These are phyloP conservation scores for Takifugu ocellatus DNA, from an alignment of 2,797 vertebrate genomes.

Conservation along the genomic window DNA sequence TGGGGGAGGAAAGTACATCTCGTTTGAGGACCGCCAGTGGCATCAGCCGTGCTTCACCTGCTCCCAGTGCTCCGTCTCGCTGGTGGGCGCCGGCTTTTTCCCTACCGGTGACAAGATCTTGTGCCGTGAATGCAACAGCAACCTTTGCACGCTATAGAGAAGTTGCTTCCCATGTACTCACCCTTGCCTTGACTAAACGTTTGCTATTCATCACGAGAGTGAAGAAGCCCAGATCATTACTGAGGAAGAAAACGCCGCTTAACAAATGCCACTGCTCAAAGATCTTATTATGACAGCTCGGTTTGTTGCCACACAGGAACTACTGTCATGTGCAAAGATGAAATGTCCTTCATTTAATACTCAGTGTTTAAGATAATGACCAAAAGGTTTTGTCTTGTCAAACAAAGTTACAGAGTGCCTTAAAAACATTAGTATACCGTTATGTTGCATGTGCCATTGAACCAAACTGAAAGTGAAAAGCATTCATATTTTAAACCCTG, in stretches of 20 bases:
- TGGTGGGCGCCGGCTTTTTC: constrained; percentile 96
- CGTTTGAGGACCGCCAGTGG: constrained; percentile 98
- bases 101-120: constrained; percentile 90
- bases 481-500: constrained; percentile 29
- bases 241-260: constrained; percentile 42
- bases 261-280: constrained; percentile 47
- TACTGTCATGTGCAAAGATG: background rate
- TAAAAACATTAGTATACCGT: constrained; percentile 23
- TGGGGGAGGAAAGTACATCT: constrained; percentile 98
- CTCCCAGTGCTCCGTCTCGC: constrained; percentile 89
- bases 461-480: constrained; percentile 38
- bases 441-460: constrained; percentile 25
- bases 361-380: constrained; percentile 26
- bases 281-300: constrained; percentile 36
- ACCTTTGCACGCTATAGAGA: constrained; percentile 73
- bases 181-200: constrained; percentile 6
- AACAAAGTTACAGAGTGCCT: constrained; percentile 46
- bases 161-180: background rate
- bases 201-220: constrained; percentile 22
- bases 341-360: constrained; percentile 32
- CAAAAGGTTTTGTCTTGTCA: constrained; percentile 22
- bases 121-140: constrained; percentile 90
- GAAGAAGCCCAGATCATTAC: constrained; percentile 35
- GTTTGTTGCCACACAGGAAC: constrained; percentile 15
- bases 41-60: constrained; percentile 97